Conservation (phyloP, 1,140 invertebrate genomes). For the Microplitis demolitor region DNA sequence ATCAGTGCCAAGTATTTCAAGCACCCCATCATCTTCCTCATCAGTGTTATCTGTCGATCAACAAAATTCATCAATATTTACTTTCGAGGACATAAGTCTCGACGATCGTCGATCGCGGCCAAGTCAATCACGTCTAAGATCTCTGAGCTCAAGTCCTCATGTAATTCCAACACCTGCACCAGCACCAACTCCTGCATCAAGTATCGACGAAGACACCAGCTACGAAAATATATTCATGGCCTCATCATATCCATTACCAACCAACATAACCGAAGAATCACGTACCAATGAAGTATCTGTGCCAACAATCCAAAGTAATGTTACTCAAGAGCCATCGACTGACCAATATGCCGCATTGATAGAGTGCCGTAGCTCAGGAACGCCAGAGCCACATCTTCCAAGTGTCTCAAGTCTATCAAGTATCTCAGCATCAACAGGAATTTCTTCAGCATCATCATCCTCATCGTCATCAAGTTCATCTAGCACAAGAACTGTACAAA, state of each 20-base stretch:
- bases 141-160: constrained; percentile 32
- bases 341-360: constrained; percentile 22
- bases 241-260: constrained; percentile 33
- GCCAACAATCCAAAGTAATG: not conserved
- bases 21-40: not conserved
- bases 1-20: not conserved
- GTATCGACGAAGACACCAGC: constrained; percentile 38
- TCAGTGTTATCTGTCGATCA: not conserved
- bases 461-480: too few species aligned
- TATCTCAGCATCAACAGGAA: not conserved
- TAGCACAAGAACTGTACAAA: too few species aligned
- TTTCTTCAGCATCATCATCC: constrained; percentile 23
- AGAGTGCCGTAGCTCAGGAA: constrained; percentile 18
- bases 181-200: constrained; percentile 17
- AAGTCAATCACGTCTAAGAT: constrained; percentile 26
- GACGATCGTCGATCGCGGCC: constrained; percentile 36
- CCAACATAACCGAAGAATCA: constrained; percentile 25
- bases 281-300: not conserved
- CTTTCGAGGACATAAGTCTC: constrained; percentile 42
- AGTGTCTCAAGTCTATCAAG: not conserved
- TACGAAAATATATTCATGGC: constrained; percentile 53
- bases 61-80: constrained; percentile 42
- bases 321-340: constrained; percentile 5
- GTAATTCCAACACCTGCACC: constrained; percentile 22
- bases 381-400: not conserved